Evolutionary conservation across 1,140 invertebrate genomes (phyloP).

Genomic region (Gryon sp.): DNA sequence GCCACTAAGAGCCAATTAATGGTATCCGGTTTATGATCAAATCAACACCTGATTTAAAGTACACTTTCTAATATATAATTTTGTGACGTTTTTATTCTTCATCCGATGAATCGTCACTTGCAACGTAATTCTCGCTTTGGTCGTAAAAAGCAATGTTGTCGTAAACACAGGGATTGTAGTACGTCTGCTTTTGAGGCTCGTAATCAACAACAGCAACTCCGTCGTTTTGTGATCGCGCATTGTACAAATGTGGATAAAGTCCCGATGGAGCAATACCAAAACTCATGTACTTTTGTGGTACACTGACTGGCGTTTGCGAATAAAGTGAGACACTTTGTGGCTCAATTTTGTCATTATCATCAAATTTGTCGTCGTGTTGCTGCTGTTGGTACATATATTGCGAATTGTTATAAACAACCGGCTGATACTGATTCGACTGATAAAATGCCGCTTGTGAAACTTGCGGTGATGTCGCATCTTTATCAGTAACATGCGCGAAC

Average conservation of each 20-base stretch:
- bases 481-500: constrained; percentile 48
- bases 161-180: constrained; percentile 72
- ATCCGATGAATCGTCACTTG: constrained; percentile 70
- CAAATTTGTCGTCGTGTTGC: constrained; percentile 66
- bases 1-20: no score
- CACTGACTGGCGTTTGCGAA: constrained; percentile 47
- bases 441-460: constrained; percentile 63
- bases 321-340: constrained; percentile 61
- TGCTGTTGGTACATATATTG: constrained; percentile 72
- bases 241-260: constrained; percentile 76
- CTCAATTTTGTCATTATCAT: constrained; percentile 37
- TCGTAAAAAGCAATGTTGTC: constrained; percentile 68
- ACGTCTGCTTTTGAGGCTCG: constrained; percentile 71
- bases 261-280: constrained; percentile 68
- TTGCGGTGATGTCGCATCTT: constrained; percentile 57
- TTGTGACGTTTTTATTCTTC: constrained; percentile 39
- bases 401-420: constrained; percentile 69
- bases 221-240: constrained; percentile 69
- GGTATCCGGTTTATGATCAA: no score
- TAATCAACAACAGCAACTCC: constrained; percentile 75
- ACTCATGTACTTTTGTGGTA: constrained; percentile 70
- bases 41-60: no score
- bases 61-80: no score
- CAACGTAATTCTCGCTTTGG: constrained; percentile 64
- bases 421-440: constrained; percentile 70